Evolutionary conservation across 2,113 vertebrate genomes (phyloP).

Genomic region (Gobius niger): DNA sequence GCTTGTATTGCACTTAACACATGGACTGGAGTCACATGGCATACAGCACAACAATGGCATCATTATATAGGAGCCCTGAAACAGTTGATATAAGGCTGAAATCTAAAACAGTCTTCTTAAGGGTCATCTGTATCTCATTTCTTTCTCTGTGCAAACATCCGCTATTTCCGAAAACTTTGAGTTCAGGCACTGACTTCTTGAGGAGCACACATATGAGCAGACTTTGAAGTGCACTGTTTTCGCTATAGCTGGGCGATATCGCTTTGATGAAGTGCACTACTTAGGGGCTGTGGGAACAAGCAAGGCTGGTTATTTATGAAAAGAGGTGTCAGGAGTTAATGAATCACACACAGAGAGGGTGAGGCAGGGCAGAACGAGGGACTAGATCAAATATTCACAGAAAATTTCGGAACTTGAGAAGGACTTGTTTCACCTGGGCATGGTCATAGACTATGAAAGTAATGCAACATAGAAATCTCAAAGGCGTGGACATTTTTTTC

Average conservation of each 20-base stretch:
- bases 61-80: not conserved
- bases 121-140: conserved; percentile 23
- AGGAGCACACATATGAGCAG: conserved; percentile 18
- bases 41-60: not conserved
- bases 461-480: not conserved
- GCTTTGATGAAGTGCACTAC: conserved; percentile 45
- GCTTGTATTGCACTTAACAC: conserved; percentile 6
- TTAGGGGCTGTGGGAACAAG: conserved; percentile 20
- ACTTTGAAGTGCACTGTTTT: conserved; percentile 41
- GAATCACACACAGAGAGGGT: conserved; percentile 25
- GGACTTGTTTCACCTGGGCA: conserved; percentile 6
- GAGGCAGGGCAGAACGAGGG: not conserved
- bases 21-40: not conserved
- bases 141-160: conserved; percentile 32
- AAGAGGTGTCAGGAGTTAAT: conserved; percentile 38
- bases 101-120: not conserved
- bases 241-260: conserved; percentile 15
- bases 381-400: not conserved
- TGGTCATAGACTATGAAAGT: not conserved
- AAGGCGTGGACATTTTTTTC: too few species aligned
- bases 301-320: conserved; percentile 39
- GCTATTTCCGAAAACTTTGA: conserved; percentile 19
- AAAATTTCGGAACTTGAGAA: not conserved
- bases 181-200: conserved; percentile 14
- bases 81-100: conserved; percentile 3